Evolutionary conservation across 2,797 vertebrate species (phyloP).

Genomic region (Melanogrammus aeglefinus): DNA sequence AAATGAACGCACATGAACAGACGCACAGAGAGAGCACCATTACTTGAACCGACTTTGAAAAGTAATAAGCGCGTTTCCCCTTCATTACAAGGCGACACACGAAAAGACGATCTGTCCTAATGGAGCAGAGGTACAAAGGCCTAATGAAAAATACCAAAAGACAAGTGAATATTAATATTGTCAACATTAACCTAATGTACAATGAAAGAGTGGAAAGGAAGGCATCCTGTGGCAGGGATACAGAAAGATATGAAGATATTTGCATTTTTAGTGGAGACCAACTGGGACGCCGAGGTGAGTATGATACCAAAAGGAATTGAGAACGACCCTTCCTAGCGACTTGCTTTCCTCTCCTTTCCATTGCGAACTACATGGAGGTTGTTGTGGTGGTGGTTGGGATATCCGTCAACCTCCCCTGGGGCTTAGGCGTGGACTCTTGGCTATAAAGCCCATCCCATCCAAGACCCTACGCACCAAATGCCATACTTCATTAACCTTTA

Average conservation of each 20-base stretch:
- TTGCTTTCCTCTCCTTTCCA: not conserved
- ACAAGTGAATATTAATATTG: not conserved
- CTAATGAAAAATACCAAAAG: not conserved
- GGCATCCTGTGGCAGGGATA: not conserved
- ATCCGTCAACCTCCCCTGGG: not conserved
- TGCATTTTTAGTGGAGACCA: not conserved
- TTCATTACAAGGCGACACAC: slow-evolving; percentile 11
- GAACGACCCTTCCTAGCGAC: not conserved
- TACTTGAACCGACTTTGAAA: not conserved
- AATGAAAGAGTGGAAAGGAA: not conserved
- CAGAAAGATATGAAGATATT: not conserved
- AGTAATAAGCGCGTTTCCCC: not conserved
- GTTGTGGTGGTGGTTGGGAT: not conserved
- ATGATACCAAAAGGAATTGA: not conserved
- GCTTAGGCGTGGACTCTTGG: not conserved
- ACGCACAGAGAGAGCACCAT: slow-evolving; percentile 8
- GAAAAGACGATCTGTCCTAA: slow-evolving; percentile 15
- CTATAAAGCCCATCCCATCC: not conserved
- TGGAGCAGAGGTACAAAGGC: not conserved
- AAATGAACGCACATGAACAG: not conserved
- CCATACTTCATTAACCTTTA: slow-evolving; percentile 46
- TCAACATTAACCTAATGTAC: not conserved
- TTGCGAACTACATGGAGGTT: not conserved
- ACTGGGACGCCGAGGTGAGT: not conserved
- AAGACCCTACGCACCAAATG: slow-evolving; percentile 18